A percentile compares a stretch with the other conserved stretches of the same genome.
These are phyloP conservation scores for Dicerorhinus sumatrensis DNA, from an alignment of 2,113 vertebrate species.

Conservation along the genomic window DNA sequence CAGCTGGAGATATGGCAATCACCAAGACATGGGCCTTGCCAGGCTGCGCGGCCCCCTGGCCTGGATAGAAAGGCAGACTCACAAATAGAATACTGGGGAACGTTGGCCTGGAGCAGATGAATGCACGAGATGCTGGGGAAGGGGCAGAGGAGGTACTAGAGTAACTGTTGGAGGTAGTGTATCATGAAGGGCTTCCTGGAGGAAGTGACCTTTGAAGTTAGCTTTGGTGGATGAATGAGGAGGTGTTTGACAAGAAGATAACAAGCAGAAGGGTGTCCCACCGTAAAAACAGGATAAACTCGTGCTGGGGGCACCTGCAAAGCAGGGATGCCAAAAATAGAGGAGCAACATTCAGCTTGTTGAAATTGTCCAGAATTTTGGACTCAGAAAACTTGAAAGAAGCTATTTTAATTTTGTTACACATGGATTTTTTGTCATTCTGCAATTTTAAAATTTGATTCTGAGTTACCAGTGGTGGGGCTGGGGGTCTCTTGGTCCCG, in stretches of 20 bases:
- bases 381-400: neutral
- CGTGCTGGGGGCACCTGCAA: too few relatives aligned
- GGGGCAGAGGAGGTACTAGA: neutral
- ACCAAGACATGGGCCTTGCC: neutral
- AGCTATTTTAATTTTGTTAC: neutral
- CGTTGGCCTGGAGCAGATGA: neutral
- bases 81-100: neutral
- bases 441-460: neutral
- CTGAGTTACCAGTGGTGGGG: neutral
- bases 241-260: neutral
- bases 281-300: neutral
- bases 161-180: too few relatives aligned
- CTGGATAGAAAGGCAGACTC: neutral
- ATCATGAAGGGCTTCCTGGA: neutral
- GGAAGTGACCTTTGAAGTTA: neutral
- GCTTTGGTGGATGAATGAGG: neutral
- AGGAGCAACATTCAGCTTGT: fast-evolving
- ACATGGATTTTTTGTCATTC: too few relatives aligned
- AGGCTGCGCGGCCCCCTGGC: neutral
- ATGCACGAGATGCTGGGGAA: neutral
- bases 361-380: neutral
- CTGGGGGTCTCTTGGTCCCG: fast-evolving
- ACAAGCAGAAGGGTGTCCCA: neutral
- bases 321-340: neutral
- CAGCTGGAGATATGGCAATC: fast-evolving